phyloP scores from a whole-genome alignment of 2,113 vertebrate genomes.

The Indicator maculatus region DNA sequence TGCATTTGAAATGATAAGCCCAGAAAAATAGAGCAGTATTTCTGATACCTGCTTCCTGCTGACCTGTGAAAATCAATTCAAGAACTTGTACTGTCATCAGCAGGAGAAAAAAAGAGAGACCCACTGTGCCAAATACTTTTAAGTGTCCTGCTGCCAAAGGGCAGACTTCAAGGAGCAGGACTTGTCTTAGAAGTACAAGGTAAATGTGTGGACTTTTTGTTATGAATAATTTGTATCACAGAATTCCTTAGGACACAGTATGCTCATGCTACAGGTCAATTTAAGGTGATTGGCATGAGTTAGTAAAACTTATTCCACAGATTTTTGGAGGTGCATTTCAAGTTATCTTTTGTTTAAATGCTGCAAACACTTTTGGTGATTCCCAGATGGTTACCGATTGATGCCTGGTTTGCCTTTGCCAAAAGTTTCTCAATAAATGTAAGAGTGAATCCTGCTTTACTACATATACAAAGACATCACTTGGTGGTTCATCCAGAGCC shows the following conservation, averaged over 20 bases:
- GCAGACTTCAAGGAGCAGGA: neutral
- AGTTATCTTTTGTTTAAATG: neutral
- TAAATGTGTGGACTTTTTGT: neutral
- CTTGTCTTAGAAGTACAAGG: neutral
- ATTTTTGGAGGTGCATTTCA: neutral
- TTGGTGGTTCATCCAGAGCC: neutral
- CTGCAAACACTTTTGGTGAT: neutral
- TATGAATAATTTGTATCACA: neutral
- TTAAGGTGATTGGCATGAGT: neutral
- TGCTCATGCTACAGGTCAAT: neutral
- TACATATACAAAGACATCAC: neutral
- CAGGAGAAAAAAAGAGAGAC: neutral
- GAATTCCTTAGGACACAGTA: neutral
- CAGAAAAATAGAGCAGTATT: neutral
- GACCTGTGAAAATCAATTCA: neutral
- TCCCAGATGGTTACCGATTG: neutral
- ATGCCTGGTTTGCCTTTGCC: neutral
- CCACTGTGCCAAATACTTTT: neutral
- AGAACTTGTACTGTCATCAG: neutral
- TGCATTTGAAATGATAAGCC: neutral
- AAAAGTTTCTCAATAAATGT: neutral
- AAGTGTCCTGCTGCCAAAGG: neutral
- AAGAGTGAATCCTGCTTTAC: neutral
- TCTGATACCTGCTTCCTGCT: neutral
- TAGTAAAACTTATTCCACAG: neutral